Conservation (phyloP, 1,140 invertebrate genomes). For the Ditylenchus dipsaci region DNA sequence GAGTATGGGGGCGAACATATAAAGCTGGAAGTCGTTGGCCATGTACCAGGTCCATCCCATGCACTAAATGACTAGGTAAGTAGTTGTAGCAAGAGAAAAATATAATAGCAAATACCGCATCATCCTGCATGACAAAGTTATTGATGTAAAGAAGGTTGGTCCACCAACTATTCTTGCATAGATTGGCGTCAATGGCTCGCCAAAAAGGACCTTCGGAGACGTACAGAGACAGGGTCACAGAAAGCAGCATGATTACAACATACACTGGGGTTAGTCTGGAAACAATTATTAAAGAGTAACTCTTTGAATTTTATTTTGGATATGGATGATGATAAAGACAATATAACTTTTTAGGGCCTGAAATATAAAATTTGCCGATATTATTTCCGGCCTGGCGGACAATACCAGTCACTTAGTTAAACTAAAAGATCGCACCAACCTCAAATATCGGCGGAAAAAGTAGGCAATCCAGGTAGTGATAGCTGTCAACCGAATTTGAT, state of each 20-base stretch:
- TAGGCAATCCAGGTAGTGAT: constrained; percentile 41
- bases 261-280: constrained; percentile 53
- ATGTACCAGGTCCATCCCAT: constrained; percentile 73
- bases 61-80: constrained; percentile 61
- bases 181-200: constrained; percentile 52
- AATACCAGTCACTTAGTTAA: too few species aligned
- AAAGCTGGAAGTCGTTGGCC: constrained; percentile 75
- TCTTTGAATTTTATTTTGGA: background rate
- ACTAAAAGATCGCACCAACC: too few species aligned
- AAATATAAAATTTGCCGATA: background rate
- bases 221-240: constrained; percentile 53
- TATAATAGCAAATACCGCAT: constrained; percentile 33
- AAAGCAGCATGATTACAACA: constrained; percentile 49
- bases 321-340: background rate
- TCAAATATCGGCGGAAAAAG: constrained; percentile 40
- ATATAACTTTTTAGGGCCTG: background rate
- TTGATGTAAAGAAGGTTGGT: constrained; percentile 55
- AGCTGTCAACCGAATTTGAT: constrained; percentile 25
- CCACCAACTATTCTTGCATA: constrained; percentile 53
- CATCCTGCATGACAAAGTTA: constrained; percentile 53
- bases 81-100: background rate
- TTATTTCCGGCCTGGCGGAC: too few species aligned
- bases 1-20: constrained; percentile 69
- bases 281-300: background rate
- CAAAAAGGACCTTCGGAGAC: constrained; percentile 57